Base-by-base conservation (phyloP, 2,113 vertebrate genomes). In the Ceyx melanurus region DNA sequence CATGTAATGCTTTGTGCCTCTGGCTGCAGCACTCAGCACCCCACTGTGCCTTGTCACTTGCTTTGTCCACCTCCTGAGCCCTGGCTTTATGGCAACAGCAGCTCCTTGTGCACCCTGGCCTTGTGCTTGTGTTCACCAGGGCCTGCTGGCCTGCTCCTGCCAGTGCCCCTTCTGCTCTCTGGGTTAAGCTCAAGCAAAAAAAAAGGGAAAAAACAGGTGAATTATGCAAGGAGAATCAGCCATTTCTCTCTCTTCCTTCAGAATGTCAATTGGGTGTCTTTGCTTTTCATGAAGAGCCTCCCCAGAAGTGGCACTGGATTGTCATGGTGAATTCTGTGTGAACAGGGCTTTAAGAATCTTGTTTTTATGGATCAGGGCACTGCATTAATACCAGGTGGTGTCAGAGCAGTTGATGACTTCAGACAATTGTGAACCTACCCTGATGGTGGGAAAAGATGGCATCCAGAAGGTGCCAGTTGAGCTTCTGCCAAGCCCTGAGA, bases 1-100 rank as follows among this genome's bases (percentile, higher is more conserved):
- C 92, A 92, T 93, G 91, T 67, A 26, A 31, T n/a, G 92, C 84
- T 92, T 91, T 20, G 28, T 92, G 81, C 92, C 74, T 26, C 11
- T 57, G 78, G 89, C 89, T 96, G 92, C 86, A 89, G 68, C 35
- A 48, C 48, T 74, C 17, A 77, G 35, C 48, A 22, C 7, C 86
- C 33, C 64, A 25, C 89, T 68, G 51, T 89, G 95, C 92, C 81
- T 89, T 23, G n/a, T 85, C 2, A 28, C 79, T 67, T 46, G 89
- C 92, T 91, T 82, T 89, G n/a, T 62, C 82, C 33, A 1, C 64
- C 40, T 85, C 64, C 54, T 74, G 68, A 86, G 53, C 70, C 78
- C 86, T 86, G 83, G 57, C 65, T 66, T 11, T 35, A 62, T 79
- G 56, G 42, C 86, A 86, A 37, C 50, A 68, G 83, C 57, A 76